These are phyloP conservation scores for Kradibia gibbosae DNA, from an alignment of 1,140 invertebrate genomes.

Conservation along the genomic window DNA sequence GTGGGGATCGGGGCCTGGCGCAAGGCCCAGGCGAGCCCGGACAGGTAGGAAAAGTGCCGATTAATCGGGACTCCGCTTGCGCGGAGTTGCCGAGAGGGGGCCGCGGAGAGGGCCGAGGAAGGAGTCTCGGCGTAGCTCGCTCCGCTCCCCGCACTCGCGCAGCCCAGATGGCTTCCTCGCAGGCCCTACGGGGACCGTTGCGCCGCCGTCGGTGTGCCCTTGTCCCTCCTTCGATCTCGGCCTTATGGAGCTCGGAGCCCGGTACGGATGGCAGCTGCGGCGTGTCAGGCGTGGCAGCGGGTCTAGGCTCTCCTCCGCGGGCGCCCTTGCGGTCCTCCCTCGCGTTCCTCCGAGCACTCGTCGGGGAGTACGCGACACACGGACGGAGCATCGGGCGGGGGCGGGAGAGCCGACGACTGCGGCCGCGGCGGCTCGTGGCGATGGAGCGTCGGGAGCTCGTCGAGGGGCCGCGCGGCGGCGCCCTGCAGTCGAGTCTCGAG, in stretches of 20 bases:
- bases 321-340: slow-evolving; percentile 62
- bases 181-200: slow-evolving; percentile 42
- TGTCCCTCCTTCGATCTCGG: no score
- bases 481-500: slow-evolving; percentile 11
- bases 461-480: not conserved
- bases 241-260: no score
- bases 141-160: not conserved
- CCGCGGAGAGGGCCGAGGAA: not conserved
- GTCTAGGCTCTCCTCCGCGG: not conserved
- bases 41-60: not conserved
- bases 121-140: not conserved
- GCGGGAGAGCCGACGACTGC: no score
- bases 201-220: slow-evolving; percentile 59
- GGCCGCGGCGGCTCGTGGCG: not conserved
- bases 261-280: not conserved
- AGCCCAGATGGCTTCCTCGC: slow-evolving; percentile 35
- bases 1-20: no score
- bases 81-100: not conserved
- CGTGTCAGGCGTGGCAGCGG: slow-evolving; percentile 18
- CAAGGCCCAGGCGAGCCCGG: no score
- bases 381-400: slow-evolving; percentile 21
- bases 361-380: slow-evolving; percentile 8
- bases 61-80: not conserved
- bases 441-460: no score
- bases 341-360: slow-evolving; percentile 59